Evolutionary conservation across 37 sponge, comb jelly and placozoan species (phyloP), one percentile per base, ranked within the genome.

Genomic region (Geodia barretti): DNA sequence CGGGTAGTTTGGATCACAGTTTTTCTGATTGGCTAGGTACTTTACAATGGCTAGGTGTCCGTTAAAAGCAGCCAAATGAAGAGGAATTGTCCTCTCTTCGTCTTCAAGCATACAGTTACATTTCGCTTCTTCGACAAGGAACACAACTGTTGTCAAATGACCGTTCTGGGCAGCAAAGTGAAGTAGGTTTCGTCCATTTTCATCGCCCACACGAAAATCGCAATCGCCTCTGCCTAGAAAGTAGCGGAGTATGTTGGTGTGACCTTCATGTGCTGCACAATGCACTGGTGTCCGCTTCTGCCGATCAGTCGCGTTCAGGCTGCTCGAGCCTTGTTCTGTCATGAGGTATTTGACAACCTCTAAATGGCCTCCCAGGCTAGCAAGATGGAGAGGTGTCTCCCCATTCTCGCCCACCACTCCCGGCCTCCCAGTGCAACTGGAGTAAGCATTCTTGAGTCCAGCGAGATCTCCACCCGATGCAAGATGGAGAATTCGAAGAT

Each of bases 161-260:
- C 91, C 88, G 43, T 83, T 76, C 39, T 84, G 39, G 26, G 90
- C 86, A 61, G 91, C 95, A 29, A 73, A 59, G 73, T 90, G 91
- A 30, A 94, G 65, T 20, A 87, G 86, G 0, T 73, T 89, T 42
- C 85, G 62, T 20, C 89, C 89, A 41, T 83, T 61, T n/a, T 83
- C 69, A 65, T 87, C 87, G 20, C 41, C 43, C n/a, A 30, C 29
- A n/a, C 29, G 60, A 23, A 73, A 39, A 9, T 65, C 11, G 29
- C 82, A 67, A 34, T 83, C 68, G 30, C 62, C 78, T 8, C 31
- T 43, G n/a, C 54, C 43, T 36, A 89, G 79, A 8, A 79, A 59
- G 58, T 54, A 43, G 62, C 70, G 79, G 21, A 88, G 78, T 7
- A 88, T 70, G 41, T 84, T 77, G 19, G 75, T 7, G 36, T 92